Evolutionary conservation across 92 coral and sea anemone genomes (phyloP), one percentile per base, ranked within the genome.

Genomic region (Epizoanthus stellaris): DNA sequence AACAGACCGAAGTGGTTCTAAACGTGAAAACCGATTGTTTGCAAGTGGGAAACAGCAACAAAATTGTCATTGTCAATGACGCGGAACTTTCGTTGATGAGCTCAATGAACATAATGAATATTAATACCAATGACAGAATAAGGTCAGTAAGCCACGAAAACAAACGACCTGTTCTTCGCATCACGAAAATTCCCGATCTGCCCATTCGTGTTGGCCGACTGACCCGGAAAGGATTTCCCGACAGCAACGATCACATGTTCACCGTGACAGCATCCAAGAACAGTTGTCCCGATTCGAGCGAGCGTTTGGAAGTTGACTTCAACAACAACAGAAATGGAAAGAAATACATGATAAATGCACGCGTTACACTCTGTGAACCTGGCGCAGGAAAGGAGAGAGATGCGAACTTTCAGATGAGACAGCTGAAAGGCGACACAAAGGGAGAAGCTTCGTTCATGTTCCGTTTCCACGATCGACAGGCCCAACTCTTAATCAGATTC

Each of bases 401-500:
- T n/a, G 85, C 88, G 30, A 82, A 68, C 23, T 88, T 7, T 64
- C 88, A 84, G 76, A 64, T 65, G 49, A 64, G 63, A 12, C 88
- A 74, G 20, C n/a, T 60, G 20, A 77, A 79, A 63, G 69, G 75
- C 52, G 81, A 19, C 34, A 68, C 36, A 9, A 49, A 39, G 0
- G 91, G 88, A 5, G 75, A 83, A 9, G 85, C 82, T 6, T 77
- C 74, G 6, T 88, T 84, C 67, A 54, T 47, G 16, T 88, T 88
- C 36, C 91, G 88, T 30, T 88, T 88, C 54, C 75, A 76, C 14
- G 70, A 84, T 36, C 85, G 85, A 14, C 71, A 61, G 60, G 76
- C 88, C 14, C 70, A 77, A 43, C 81, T 76, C 36, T 68, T 10
- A 16, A 38, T 88, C 75, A 77, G 7, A 2, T 88, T 88, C 36